These are phyloP conservation scores for Sussaba pulchella DNA, from an alignment of 2,888 invertebrate genomes.

Conservation along the genomic window DNA sequence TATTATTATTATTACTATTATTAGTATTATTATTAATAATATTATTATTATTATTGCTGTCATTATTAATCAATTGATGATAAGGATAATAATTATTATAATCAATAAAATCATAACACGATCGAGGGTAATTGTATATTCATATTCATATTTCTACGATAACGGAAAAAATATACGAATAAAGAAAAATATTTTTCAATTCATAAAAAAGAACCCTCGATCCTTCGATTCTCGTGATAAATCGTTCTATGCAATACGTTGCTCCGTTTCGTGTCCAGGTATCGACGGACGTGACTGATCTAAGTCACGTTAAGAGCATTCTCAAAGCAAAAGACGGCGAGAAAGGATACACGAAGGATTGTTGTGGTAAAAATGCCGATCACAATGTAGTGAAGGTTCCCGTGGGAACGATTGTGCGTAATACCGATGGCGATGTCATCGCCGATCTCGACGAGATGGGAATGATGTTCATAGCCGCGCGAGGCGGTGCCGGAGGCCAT, in stretches of 20 bases:
- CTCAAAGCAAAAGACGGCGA: conserved; percentile 89
- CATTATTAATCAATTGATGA: too few relatives aligned
- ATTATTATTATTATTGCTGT: too few relatives aligned
- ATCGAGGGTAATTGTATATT: too few relatives aligned
- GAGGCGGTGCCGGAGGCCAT: conserved; percentile 98
- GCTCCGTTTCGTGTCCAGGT: conserved; percentile 85
- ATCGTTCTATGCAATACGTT: conserved; percentile 20
- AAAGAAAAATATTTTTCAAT: neutral
- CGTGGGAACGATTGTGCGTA: conserved; percentile 91
- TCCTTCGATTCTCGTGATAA: neutral
- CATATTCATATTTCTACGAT: neutral
- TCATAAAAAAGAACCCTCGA: neutral
- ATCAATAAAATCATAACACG: too few relatives aligned
- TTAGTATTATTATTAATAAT: too few relatives aligned
- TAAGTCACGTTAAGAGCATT: conserved; percentile 88
- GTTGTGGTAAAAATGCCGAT: conserved; percentile 92
- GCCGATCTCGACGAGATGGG: conserved; percentile 89
- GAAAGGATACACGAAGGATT: conserved; percentile 90
- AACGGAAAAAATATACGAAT: neutral
- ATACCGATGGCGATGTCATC: conserved; percentile 86
- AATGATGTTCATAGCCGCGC: conserved; percentile 95
- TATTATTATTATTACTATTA: too few relatives aligned
- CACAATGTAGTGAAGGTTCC: conserved; percentile 92
- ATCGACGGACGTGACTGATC: conserved; percentile 88
- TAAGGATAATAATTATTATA: too few relatives aligned